Percentiles rank a stretch among this genome's conserved stretches.
phyloP scores from a whole-genome alignment of 1,140 invertebrate species.

The Epicauta chinensis region DNA sequence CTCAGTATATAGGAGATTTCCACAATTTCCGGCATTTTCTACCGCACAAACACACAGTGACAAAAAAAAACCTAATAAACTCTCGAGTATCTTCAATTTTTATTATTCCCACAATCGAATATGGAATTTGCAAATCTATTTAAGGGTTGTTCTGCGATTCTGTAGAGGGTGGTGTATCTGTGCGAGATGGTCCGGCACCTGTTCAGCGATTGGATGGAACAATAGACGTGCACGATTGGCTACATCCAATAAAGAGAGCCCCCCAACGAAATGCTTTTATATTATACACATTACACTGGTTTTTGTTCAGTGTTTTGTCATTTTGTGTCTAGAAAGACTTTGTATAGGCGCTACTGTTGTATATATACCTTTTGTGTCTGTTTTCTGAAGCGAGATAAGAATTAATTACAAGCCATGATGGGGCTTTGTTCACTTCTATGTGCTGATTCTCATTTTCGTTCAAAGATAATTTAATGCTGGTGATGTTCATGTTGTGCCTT shows the following conservation, averaged over 20 bases:
- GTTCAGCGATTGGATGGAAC: conserved; percentile 39
- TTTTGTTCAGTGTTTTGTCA: conserved; percentile 40
- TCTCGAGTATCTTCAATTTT: too few species aligned
- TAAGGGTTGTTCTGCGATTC: too few species aligned
- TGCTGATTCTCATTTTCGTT: conserved; percentile 33
- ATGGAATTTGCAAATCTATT: too few species aligned
- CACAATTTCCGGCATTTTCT: too few species aligned
- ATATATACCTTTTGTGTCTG: conserved; percentile 29
- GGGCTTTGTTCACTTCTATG: conserved; percentile 29
- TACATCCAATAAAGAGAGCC: conserved; percentile 33
- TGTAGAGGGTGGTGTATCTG: too few species aligned
- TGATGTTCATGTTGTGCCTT: background rate
- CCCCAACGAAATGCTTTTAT: background rate
- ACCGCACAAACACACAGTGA: too few species aligned
- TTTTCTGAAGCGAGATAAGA: conserved; percentile 39
- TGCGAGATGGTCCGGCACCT: conserved; percentile 19
- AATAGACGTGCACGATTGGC: conserved; percentile 35
- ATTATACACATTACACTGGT: conserved; percentile 38
- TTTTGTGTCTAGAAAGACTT: conserved; percentile 39
- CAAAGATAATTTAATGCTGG: conserved; percentile 33
- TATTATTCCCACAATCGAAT: too few species aligned
- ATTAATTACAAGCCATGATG: conserved; percentile 41
- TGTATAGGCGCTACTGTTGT: conserved; percentile 35
- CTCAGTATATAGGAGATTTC: too few species aligned
- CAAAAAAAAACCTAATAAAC: too few species aligned